Evolutionary conservation across 23 tunicate species (phyloP), one percentile per base, ranked within the genome.

Genomic region (Ascidia mentula): DNA sequence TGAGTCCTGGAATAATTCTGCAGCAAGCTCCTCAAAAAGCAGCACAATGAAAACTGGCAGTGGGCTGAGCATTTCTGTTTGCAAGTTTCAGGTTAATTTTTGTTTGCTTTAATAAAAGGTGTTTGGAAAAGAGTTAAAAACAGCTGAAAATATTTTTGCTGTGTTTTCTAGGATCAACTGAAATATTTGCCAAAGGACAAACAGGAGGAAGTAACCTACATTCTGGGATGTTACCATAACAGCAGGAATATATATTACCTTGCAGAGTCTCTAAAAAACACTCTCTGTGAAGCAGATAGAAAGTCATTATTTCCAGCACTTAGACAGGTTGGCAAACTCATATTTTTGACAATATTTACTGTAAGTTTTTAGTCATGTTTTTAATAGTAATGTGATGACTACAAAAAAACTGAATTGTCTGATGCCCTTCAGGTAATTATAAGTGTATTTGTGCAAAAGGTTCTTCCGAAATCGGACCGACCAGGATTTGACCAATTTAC

Each of bases 401-500:
- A n/a, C n/a, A n/a, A n/a, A n/a, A n/a, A n/a, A n/a, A n/a, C n/a
- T n/a, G n/a, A n/a, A n/a, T n/a, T n/a, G n/a, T n/a, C n/a, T n/a
- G n/a, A n/a, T n/a, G n/a, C n/a, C n/a, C n/a, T n/a, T n/a, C n/a
- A n/a, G n/a, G n/a, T n/a, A n/a, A n/a, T n/a, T n/a, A n/a, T n/a
- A n/a, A n/a, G n/a, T n/a, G n/a, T n/a, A n/a, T n/a, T n/a, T n/a
- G n/a, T n/a, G n/a, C n/a, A n/a, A n/a, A n/a, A 90, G 96, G 80
- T 90, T 35, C 73, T 90, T 40, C 96, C 96, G 2, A 77, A 53
- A 72, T 32, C 83, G 9, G 96, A 90, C 72, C 82, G 96, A 37
- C 72, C 89, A 28, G 83, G 69, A 2, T 90, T 90, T 85, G 96
- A 90, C 76, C 89, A 85, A 40, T 90, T 78, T 59, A 90, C 89